Evolutionary conservation across 2,113 vertebrate genomes (phyloP).

Genomic region (Tenrec ecaudatus): DNA sequence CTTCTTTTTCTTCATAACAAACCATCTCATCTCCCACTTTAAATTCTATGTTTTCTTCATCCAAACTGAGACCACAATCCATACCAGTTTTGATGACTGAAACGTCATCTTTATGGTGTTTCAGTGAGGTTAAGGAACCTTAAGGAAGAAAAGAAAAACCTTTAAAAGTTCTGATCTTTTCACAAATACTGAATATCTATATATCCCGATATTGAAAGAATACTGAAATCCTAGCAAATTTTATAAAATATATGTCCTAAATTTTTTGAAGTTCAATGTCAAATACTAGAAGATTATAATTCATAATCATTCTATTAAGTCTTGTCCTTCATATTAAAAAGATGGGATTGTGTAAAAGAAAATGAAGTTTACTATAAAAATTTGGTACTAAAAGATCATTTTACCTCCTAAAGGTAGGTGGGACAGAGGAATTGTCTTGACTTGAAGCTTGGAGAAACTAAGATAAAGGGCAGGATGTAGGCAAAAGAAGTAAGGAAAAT

Average conservation of each 20-base stretch:
- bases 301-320: neutral
- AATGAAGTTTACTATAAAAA: neutral
- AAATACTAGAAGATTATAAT: neutral
- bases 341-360: neutral
- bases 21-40: slow-evolving; percentile 90
- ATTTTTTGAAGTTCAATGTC: neutral
- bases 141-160: neutral
- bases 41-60: slow-evolving; percentile 86
- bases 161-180: neutral
- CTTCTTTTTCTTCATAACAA: slow-evolving; percentile 90
- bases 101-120: slow-evolving; percentile 94
- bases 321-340: neutral
- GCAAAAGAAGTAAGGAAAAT: neutral
- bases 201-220: neutral
- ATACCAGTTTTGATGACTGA: slow-evolving; percentile 91
- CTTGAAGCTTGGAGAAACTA: neutral
- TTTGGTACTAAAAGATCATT: neutral
- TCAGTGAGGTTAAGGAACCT: slow-evolving; percentile 88
- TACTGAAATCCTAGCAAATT: neutral
- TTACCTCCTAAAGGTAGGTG: neutral
- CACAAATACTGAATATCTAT: neutral
- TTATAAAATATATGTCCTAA: neutral
- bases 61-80: slow-evolving; percentile 95
- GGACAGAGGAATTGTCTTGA: no score
- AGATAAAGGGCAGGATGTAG: neutral